Base-by-base conservation (phyloP, 2,113 vertebrate genomes). In the Jacana jacana region DNA sequence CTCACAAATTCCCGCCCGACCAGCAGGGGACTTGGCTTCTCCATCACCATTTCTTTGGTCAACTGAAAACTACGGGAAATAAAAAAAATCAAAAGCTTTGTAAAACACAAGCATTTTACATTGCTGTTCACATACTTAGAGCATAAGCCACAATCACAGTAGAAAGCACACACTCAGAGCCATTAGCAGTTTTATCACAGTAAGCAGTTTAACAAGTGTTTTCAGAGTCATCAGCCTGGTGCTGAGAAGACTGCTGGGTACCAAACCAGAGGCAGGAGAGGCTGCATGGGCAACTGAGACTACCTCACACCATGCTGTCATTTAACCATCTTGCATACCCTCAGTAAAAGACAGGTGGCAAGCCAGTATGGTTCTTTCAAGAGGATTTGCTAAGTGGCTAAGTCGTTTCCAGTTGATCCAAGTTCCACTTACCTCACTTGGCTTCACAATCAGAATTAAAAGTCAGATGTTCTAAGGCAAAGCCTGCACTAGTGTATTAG, bases 1-100 rank as follows among this genome's bases (percentile, higher is more conserved):
- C 99, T 98, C 98, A 99, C 99, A 81, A 99, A 99, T 96, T 99
- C 99, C 98, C 99, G 99, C 99, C 99, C 99, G 98, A 99, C 99
- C 98, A 99, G 99, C 99, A 99, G 99, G 99, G 99, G 99, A 99
- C 99, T 99, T 98, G 99, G 99, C 99, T 99, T 99, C 99, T 99
- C 99, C 99, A 99, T 99, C 98, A 99, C 99, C 99, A 99, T 99
- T 99, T 99, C 99, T 99, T 99, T 99, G 99, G 99, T 99, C 98
- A 98, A 97, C 98, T 99, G 98, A 98, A 98, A 98, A 97, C 98
- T 97, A 37, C 4, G 58, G 39, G 55, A 65, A 87, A n/a, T n/a
- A 44, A 44, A 44, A 46, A 20, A 46, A 48, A 52, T 81, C n/a
- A 88, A 91, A 84, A 89, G 20, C n/a, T 94, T 57, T 46, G 31